Percentiles rank a stretch among this genome's conserved stretches.
Evolutionary conservation across 2,888 invertebrate species (phyloP).

Genomic region (Isoperla grammatica): DNA sequence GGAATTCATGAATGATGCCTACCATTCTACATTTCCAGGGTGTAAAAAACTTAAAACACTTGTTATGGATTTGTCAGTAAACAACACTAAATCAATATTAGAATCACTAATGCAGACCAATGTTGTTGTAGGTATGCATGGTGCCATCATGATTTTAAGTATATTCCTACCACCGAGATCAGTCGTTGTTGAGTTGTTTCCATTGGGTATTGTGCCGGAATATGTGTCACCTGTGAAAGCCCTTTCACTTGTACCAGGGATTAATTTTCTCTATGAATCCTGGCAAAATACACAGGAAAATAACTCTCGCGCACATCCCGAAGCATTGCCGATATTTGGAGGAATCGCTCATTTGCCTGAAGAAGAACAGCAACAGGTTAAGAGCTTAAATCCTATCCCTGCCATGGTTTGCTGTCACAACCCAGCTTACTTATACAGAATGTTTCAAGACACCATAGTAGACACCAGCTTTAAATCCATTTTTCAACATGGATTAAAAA

Average conservation of each 20-base stretch:
- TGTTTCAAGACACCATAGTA: slow-evolving; percentile 48
- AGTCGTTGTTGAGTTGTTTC: slow-evolving; percentile 47
- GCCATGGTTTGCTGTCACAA: slow-evolving; percentile 46
- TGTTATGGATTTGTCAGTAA: slow-evolving; percentile 29
- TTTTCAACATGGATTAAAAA: slow-evolving; percentile 18
- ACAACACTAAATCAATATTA: slow-evolving; percentile 29
- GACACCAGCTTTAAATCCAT: slow-evolving; percentile 33
- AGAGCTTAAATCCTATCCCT: slow-evolving; percentile 38
- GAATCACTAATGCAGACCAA: slow-evolving; percentile 26
- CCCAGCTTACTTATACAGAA: slow-evolving; percentile 46
- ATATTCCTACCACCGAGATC: slow-evolving; percentile 42
- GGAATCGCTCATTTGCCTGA: slow-evolving; percentile 42
- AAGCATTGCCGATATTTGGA: slow-evolving; percentile 40
- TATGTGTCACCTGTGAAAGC: slow-evolving; percentile 45
- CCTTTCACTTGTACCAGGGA: slow-evolving; percentile 38
- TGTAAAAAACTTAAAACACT: slow-evolving; percentile 12
- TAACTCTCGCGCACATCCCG: slow-evolving; percentile 40
- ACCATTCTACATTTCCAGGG: slow-evolving; percentile 11
- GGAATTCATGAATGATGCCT: slow-evolving; percentile 31
- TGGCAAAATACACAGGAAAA: slow-evolving; percentile 42
- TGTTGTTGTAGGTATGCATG: slow-evolving; percentile 38
- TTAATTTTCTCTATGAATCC: slow-evolving; percentile 40
- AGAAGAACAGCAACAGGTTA: slow-evolving; percentile 38
- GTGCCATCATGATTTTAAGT: slow-evolving; percentile 43
- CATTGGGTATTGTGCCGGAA: slow-evolving; percentile 44